Conservation (phyloP, 2,888 invertebrate species). For the Neuroscelio doddi region DNA sequence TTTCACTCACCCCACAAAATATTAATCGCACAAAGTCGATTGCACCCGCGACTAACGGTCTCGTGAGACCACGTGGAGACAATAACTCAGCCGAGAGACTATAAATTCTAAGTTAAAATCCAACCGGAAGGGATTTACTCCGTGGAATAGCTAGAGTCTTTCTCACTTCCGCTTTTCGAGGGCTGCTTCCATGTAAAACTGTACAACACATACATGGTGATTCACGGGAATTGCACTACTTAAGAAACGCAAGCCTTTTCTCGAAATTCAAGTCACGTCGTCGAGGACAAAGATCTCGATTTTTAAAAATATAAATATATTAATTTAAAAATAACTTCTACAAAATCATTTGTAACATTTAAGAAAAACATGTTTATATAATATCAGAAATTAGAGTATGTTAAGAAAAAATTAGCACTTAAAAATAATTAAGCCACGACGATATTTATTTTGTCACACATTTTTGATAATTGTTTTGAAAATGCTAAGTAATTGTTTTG, state of each 20-base stretch:
- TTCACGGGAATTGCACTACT: constrained; percentile 41
- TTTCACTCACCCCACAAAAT: constrained; percentile 42
- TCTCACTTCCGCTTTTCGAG: constrained; percentile 45
- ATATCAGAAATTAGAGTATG: no score
- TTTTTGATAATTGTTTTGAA: no score
- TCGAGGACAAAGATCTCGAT: no score
- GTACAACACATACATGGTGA: constrained; percentile 37
- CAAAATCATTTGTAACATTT: no score
- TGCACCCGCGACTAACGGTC: constrained; percentile 45
- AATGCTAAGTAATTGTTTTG: no score
- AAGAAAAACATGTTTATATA: no score
- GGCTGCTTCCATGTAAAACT: constrained; percentile 27
- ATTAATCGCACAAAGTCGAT: constrained; percentile 57
- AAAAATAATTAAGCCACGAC: no score
- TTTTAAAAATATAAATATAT: no score
- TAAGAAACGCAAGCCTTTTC: constrained; percentile 36
- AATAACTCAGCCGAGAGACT: constrained; percentile 59
- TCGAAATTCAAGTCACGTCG: constrained; percentile 41
- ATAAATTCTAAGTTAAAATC: constrained; percentile 68
- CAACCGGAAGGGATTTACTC: constrained; percentile 65
- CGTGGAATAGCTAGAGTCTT: constrained; percentile 52
- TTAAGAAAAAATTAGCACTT: no score
- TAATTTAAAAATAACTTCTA: no score
- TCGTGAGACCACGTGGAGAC: constrained; percentile 55
- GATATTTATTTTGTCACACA: no score